Evolutionary conservation across 2,113 vertebrate species (phyloP).

Genomic region (Cranoglanis bouderius): DNA sequence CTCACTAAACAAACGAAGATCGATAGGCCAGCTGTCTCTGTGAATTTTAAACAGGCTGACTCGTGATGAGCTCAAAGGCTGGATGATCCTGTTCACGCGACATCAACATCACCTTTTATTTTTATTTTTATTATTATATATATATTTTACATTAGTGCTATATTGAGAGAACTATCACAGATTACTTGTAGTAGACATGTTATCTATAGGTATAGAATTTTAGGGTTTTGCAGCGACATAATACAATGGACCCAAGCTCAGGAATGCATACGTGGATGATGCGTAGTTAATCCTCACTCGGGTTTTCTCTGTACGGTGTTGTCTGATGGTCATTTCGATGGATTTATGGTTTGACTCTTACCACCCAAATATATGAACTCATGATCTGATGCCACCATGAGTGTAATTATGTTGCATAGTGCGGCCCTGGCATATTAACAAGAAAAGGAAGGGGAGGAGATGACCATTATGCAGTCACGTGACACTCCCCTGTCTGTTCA

Average conservation of each 20-base stretch:
- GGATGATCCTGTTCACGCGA: background rate
- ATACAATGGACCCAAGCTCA: background rate
- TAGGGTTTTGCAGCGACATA: background rate
- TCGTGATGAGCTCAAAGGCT: background rate
- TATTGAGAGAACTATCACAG: background rate
- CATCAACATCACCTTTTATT: background rate
- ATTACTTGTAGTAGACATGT: too few species aligned
- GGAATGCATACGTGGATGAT: background rate
- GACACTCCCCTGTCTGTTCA: background rate
- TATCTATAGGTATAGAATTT: background rate
- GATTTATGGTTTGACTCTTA: background rate
- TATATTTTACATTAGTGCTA: background rate
- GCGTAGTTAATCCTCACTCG: background rate
- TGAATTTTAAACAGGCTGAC: background rate
- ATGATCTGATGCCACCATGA: background rate
- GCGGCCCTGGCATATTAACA: background rate
- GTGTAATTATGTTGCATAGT: constrained; percentile 9
- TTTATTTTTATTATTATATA: background rate
- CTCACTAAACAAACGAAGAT: background rate
- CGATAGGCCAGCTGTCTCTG: background rate
- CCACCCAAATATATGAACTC: background rate
- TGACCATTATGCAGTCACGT: constrained; percentile 8
- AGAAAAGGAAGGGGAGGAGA: background rate
- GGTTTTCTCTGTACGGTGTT: background rate
- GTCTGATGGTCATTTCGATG: background rate